These are phyloP conservation scores for Chaetophractus vellerosus DNA, from an alignment of 2,797 vertebrate genomes.

Conservation along the genomic window DNA sequence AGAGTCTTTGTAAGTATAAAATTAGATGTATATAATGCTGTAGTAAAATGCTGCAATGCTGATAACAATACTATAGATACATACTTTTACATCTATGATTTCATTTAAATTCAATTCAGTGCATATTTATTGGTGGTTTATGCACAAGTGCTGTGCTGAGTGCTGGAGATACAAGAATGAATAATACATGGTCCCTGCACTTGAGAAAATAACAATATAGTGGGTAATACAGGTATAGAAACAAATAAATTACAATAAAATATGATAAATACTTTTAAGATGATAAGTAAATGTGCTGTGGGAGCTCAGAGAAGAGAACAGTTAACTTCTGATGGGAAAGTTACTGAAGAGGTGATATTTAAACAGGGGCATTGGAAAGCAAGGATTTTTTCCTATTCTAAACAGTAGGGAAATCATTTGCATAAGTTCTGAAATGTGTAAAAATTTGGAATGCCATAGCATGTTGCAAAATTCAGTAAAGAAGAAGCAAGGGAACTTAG, in stretches of 20 bases:
- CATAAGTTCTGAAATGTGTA: not conserved
- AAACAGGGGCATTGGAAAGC: not conserved
- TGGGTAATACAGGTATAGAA: constrained; percentile 65
- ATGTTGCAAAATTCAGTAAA: not conserved
- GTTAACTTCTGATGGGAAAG: not conserved
- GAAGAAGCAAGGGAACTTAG: not conserved
- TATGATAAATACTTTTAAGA: constrained; percentile 64
- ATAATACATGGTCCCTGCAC: constrained; percentile 77
- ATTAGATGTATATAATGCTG: constrained; percentile 74
- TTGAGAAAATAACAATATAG: constrained; percentile 67
- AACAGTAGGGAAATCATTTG: not conserved
- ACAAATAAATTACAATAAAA: constrained; percentile 77
- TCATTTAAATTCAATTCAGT: constrained; percentile 81
- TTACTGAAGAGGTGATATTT: not conserved
- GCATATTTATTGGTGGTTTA: constrained; percentile 77
- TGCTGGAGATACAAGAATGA: constrained; percentile 75
- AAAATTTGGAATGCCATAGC: not conserved
- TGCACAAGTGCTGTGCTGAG: constrained; percentile 71
- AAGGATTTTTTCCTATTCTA: not conserved
- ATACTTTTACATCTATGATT: constrained; percentile 74
- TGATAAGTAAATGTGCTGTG: not conserved
- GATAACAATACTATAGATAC: constrained; percentile 65
- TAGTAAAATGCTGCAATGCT: constrained; percentile 60
- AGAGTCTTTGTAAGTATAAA: constrained; percentile 75
- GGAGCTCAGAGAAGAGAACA: not conserved